A percentile compares a stretch with the other conserved stretches of the same genome.
Evolutionary conservation across 2,113 vertebrate genomes (phyloP).

Genomic region (Henicopernis longicauda): DNA sequence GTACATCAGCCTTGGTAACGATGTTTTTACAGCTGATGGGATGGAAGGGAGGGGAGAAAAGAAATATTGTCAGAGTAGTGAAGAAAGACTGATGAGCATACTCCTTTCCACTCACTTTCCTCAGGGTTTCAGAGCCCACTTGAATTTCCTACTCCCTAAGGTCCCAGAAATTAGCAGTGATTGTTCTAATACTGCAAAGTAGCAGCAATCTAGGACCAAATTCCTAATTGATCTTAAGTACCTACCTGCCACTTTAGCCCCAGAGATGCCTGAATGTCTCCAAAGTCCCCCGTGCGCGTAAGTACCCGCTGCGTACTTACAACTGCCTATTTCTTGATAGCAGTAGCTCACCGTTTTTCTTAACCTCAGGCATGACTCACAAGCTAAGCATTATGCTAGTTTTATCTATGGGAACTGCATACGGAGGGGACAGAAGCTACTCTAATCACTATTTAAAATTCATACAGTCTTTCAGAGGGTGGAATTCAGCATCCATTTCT

Average conservation of each 20-base stretch:
- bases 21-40: constrained; percentile 53
- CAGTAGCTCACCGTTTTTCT: background rate
- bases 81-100: background rate
- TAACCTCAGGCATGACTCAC: background rate
- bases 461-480: background rate
- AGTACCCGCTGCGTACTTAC: background rate
- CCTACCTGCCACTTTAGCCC: background rate
- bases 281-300: background rate
- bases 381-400: background rate
- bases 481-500: background rate
- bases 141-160: background rate
- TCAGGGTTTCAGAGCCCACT: constrained; percentile 5
- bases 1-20: constrained; percentile 33
- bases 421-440: background rate
- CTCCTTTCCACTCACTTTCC: background rate
- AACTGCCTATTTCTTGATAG: background rate
- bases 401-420: background rate
- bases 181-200: background rate
- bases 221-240: constrained; percentile 10
- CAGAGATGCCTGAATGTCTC: background rate
- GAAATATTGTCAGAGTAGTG: constrained; percentile 32
- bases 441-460: background rate
- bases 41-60: constrained; percentile 14
- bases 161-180: background rate
- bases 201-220: background rate